A percentile compares a stretch with the other conserved stretches of the same genome.
These are phyloP conservation scores for Epinotia ramella DNA, from an alignment of 2,888 invertebrate species.

Conservation along the genomic window DNA sequence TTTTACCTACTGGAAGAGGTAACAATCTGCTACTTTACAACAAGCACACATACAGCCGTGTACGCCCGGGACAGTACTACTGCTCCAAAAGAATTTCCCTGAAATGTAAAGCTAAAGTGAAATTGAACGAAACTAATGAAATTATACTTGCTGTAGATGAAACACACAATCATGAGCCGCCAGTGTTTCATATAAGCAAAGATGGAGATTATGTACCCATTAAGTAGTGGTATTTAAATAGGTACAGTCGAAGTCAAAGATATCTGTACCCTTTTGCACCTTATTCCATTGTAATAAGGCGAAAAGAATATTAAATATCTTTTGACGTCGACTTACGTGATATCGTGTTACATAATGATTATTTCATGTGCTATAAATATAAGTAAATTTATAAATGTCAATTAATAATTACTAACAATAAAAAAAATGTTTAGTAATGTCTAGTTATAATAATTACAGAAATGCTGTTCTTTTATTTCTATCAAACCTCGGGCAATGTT, in stretches of 20 bases:
- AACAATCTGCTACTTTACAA: constrained; percentile 9
- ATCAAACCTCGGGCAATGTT: too few relatives aligned
- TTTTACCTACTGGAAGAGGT: constrained; percentile 3
- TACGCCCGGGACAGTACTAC: background rate
- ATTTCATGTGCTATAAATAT: too few relatives aligned
- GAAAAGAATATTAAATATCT: too few relatives aligned
- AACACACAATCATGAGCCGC: constrained; percentile 7
- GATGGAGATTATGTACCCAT: constrained; percentile 17
- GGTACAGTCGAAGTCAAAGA: too few relatives aligned
- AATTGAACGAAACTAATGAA: constrained; percentile 11
- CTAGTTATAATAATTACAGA: background rate
- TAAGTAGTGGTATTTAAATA: background rate
- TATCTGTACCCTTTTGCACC: too few relatives aligned
- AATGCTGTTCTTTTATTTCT: background rate
- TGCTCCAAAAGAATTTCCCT: constrained; percentile 2
- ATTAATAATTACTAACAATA: too few relatives aligned
- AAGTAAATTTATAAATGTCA: too few relatives aligned
- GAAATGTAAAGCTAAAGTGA: constrained; percentile 34
- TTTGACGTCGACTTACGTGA: too few relatives aligned
- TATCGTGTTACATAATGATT: too few relatives aligned
- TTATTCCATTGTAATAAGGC: too few relatives aligned
- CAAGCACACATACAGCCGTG: constrained; percentile 18
- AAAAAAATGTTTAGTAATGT: too few relatives aligned
- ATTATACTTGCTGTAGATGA: background rate
- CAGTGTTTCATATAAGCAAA: background rate